Evolutionary conservation across 2,113 vertebrate species (phyloP).

Genomic region (Cavia aperea): DNA sequence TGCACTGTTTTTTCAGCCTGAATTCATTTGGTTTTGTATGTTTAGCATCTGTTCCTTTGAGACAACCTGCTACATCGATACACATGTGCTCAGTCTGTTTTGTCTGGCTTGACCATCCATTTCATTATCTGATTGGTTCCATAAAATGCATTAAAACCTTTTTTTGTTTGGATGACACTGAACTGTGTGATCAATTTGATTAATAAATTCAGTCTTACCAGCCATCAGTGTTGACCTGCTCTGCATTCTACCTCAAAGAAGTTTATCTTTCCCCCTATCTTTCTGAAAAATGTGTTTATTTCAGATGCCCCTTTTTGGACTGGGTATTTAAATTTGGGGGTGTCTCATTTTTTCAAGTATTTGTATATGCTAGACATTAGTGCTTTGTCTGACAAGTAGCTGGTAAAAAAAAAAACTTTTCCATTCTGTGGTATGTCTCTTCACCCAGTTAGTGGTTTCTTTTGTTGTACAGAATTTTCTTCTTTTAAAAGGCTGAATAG

Average conservation of each 20-base stretch:
- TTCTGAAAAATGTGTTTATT: not conserved
- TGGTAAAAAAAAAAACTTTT: not conserved
- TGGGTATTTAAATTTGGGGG: not conserved
- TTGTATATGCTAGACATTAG: not conserved
- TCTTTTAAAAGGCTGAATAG: not conserved
- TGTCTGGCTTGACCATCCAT: conserved; percentile 1
- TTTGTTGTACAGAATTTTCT: not conserved
- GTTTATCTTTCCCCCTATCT: not conserved
- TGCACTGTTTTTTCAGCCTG: not conserved
- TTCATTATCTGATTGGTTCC: conserved; percentile 44
- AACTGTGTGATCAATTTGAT: conserved; percentile 45
- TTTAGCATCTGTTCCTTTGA: conserved; percentile 15
- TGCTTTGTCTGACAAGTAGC: not conserved
- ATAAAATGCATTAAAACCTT: conserved; percentile 22
- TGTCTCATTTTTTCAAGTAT: no score
- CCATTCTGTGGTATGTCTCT: not conserved
- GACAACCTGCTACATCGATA: not conserved
- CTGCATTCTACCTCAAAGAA: conserved; percentile 24
- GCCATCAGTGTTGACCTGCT: not conserved
- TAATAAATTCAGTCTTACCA: conserved; percentile 27
- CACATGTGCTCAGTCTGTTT: not conserved
- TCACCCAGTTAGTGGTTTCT: not conserved
- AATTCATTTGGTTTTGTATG: conserved; percentile 18
- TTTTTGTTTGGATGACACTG: not conserved
- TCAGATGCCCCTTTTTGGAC: not conserved